Conservation (phyloP, 2,113 vertebrate species). For the Chaetura pelagica region DNA sequence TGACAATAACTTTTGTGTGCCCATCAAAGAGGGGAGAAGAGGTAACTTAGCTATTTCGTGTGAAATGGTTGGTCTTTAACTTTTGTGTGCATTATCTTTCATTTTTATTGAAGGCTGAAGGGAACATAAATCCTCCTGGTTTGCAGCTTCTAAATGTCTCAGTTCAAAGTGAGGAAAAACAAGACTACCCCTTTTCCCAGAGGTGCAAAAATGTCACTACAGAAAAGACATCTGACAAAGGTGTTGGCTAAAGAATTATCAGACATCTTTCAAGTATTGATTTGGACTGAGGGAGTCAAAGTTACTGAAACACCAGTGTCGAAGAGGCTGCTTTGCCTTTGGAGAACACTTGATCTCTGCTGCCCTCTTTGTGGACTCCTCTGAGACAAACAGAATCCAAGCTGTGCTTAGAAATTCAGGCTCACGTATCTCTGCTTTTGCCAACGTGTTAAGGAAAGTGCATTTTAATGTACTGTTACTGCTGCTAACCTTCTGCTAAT, state of each 20-base stretch:
- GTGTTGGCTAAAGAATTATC: neutral
- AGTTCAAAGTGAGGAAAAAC: neutral
- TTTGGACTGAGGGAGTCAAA: neutral
- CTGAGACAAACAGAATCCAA: neutral
- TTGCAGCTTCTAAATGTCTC: neutral
- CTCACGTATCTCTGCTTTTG: neutral
- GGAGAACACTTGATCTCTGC: neutral
- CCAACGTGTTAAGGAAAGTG: neutral
- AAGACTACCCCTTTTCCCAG: neutral
- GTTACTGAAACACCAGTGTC: neutral
- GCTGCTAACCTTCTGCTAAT: neutral
- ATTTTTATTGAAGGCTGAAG: neutral
- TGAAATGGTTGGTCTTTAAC: neutral
- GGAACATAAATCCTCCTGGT: neutral
- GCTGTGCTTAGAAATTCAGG: neutral
- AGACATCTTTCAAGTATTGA: neutral
- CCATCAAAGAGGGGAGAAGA: conserved; percentile 86
- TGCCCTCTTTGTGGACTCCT: neutral
- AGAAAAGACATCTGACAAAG: neutral
- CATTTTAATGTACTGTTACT: neutral
- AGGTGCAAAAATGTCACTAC: neutral
- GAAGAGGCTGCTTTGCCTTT: neutral
- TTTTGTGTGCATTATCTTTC: neutral
- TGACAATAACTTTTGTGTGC: conserved; percentile 91
- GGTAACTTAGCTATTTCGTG: conserved; percentile 28